A percentile compares a stretch with the other conserved stretches of the same genome.
Evolutionary conservation across 2,113 vertebrate species (phyloP).

Genomic region (Eurystomus gularis): DNA sequence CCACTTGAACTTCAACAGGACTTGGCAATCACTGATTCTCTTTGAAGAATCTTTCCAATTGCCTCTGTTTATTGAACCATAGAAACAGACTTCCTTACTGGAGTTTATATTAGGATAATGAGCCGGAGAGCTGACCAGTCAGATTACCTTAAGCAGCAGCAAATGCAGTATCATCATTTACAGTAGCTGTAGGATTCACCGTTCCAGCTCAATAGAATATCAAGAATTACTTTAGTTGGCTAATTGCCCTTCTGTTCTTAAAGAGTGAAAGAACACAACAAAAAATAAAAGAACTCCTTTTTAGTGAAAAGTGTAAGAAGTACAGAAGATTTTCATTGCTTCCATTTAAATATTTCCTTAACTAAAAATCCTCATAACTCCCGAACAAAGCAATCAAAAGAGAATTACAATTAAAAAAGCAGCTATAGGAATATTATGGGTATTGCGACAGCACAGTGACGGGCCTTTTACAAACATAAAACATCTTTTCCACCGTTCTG

Average conservation of each 20-base stretch:
- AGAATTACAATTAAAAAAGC: background rate
- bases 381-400: background rate
- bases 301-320: background rate
- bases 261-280: background rate
- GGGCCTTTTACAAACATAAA: background rate
- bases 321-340: background rate
- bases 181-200: slow-evolving; percentile 15
- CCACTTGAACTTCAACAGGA: background rate
- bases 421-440: background rate
- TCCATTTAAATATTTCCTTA: background rate
- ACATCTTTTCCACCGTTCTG: background rate
- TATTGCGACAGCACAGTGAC: background rate
- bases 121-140: slow-evolving; percentile 56
- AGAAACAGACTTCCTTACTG: slow-evolving; percentile 41
- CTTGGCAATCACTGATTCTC: background rate
- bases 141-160: slow-evolving; percentile 43
- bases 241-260: background rate
- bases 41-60: slow-evolving; percentile 43
- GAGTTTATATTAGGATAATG: slow-evolving; percentile 46
- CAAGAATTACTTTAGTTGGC: background rate
- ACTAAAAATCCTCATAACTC: background rate
- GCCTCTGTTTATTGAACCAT: slow-evolving; percentile 39
- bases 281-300: background rate
- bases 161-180: slow-evolving; percentile 35
- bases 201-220: slow-evolving; percentile 13